Evolutionary conservation across 2,113 vertebrate genomes (phyloP).

Genomic region (Prochilodus magdalenae): DNA sequence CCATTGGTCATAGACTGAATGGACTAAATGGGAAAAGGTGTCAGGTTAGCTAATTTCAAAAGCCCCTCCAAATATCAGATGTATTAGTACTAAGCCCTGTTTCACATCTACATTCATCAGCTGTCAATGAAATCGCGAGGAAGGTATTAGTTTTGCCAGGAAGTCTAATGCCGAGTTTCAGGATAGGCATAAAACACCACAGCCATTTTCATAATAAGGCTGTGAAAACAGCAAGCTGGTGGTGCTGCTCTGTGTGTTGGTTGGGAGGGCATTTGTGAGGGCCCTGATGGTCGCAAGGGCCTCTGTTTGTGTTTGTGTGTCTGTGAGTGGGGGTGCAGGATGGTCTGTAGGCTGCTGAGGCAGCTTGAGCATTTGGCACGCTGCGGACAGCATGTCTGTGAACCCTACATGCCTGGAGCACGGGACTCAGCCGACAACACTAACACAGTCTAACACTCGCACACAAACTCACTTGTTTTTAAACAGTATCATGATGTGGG

Average conservation of each 20-base stretch:
- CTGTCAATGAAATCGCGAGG: no score
- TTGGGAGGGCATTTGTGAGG: background rate
- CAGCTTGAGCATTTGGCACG: constrained; percentile 56
- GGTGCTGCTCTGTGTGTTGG: background rate
- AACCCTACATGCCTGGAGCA: constrained; percentile 52
- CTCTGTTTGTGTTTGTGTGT: constrained; percentile 21
- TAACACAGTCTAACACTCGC: background rate
- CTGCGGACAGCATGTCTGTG: constrained; percentile 38
- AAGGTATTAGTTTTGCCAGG: no score
- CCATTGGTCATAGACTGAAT: no score
- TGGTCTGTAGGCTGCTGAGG: constrained; percentile 53
- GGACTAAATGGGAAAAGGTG: no score
- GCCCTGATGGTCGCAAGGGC: background rate
- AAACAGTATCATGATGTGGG: no score
- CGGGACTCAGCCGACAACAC: constrained; percentile 42
- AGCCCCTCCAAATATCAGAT: no score
- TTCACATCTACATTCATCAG: no score
- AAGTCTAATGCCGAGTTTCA: no score
- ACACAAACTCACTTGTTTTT: background rate
- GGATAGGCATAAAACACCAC: no score
- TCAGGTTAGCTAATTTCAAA: no score
- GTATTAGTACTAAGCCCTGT: no score
- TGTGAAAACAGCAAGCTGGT: no score
- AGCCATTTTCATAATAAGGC: background rate
- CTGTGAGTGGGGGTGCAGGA: constrained; percentile 10